Conservation (phyloP, 2,888 invertebrate species). For the Odontomyia ornata region DNA sequence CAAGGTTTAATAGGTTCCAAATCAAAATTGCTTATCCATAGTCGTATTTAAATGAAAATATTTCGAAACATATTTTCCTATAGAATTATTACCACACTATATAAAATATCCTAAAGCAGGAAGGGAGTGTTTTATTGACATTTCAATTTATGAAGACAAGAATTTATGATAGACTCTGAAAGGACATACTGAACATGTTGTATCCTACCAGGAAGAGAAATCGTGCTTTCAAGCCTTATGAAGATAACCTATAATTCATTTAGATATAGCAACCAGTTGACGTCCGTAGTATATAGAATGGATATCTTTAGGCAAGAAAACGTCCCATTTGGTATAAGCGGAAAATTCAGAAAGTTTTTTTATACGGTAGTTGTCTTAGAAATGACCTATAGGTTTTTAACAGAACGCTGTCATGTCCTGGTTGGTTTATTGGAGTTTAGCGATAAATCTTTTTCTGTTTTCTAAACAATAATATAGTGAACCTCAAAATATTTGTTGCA, state of each 20-base stretch:
- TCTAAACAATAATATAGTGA: background rate
- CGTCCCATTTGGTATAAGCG: slow-evolving; percentile 27
- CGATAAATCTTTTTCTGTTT: slow-evolving; percentile 19
- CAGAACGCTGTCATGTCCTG: background rate
- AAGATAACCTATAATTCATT: slow-evolving; percentile 15
- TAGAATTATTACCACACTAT: background rate
- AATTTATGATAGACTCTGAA: slow-evolving; percentile 25
- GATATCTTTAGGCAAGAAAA: slow-evolving; percentile 15
- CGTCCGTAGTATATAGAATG: background rate
- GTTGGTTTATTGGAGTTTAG: slow-evolving; percentile 18
- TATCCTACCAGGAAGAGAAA: background rate
- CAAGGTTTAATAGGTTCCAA: no score
- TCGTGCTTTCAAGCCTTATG: background rate
- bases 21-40: no score
- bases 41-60: slow-evolving; percentile 34
- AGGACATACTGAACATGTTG: background rate
- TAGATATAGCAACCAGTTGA: slow-evolving; percentile 7
- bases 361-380: slow-evolving; percentile 7
- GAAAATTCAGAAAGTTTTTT: slow-evolving; percentile 24
- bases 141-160: slow-evolving; percentile 39
- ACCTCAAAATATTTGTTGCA: background rate
- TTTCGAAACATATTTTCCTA: background rate
- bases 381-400: background rate
- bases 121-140: slow-evolving; percentile 24
- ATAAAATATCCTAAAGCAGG: background rate